Evolutionary conservation across 2,797 vertebrate genomes (phyloP), one percentile per base, ranked within the genome.

Genomic region (Gouania willdenowi): DNA sequence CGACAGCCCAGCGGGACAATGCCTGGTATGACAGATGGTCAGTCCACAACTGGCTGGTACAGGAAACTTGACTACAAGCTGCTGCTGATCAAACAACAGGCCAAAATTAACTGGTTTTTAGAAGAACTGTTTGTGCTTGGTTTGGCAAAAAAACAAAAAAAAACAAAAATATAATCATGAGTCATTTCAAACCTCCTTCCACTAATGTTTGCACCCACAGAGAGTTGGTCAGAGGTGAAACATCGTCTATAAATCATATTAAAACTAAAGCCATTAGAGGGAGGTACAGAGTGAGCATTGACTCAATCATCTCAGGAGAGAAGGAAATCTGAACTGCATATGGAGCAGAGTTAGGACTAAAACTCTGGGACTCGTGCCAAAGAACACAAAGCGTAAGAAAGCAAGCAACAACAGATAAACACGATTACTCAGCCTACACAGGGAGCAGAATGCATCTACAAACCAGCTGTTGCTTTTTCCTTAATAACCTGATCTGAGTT

Each of bases 381-480:
- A 41, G 37, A 67, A 67, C 69, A 69, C 58, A 62, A 46, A 55
- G 50, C 60, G 73, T 61, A 53, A 71, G 36, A 31, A 75, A 41
- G 61, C 59, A 59, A 75, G 72, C 65, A 71, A 62, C 66, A 67
- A 62, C 66, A 67, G 66, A 75, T 65, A 73, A 45, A 49, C 63
- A 37, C 66, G 65, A 77, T 70, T 80, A 75, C 49, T 60, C 52
- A 57, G 42, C 67, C 69, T 61, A 59, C 61, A 68, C 44, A 3
- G 45, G 69, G 67, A 14, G 55, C 61, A 66, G 66, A 77, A 69
- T n/a, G 77, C 71, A 77, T 59, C 66, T 63, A 58, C 69, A 65
- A 69, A 68, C 74, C 70, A 78, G 71, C 71, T 78, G 75, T 76
- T 70, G 44, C 61, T 71, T 58, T 67, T 60, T 71, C 39, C 63